These are phyloP conservation scores for Melitaea cinxia DNA, from an alignment of 1,140 invertebrate species.

Conservation along the genomic window DNA sequence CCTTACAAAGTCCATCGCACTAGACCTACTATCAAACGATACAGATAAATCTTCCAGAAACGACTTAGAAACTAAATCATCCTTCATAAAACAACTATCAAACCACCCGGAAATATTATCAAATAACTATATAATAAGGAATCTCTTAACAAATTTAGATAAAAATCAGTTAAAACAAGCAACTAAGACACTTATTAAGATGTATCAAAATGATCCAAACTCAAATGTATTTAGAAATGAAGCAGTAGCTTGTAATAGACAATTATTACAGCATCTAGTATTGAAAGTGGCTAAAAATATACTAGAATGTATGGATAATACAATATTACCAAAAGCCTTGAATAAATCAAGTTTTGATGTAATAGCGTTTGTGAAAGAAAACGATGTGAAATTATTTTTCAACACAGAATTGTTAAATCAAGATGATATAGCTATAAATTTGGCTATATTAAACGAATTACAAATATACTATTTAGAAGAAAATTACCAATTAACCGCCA, in stretches of 20 bases:
- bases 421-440: slow-evolving; percentile 43
- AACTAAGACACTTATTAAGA: slow-evolving; percentile 58
- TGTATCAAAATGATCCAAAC: slow-evolving; percentile 40
- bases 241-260: slow-evolving; percentile 50
- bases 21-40: slow-evolving; percentile 43
- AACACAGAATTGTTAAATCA: slow-evolving; percentile 42
- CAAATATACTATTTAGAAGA: slow-evolving; percentile 66
- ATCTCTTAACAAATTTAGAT: slow-evolving; percentile 58
- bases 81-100: slow-evolving; percentile 56
- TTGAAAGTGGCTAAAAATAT: slow-evolving; percentile 57
- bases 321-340: slow-evolving; percentile 54
- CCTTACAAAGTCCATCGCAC: slow-evolving; percentile 54
- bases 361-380: slow-evolving; percentile 47
- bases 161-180: slow-evolving; percentile 55
- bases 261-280: slow-evolving; percentile 51
- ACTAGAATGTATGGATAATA: slow-evolving; percentile 56
- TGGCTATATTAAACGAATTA: slow-evolving; percentile 58
- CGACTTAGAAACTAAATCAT: slow-evolving; percentile 45
- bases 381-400: slow-evolving; percentile 52
- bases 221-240: slow-evolving; percentile 45
- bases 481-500: slow-evolving; percentile 60
- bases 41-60: slow-evolving; percentile 33
- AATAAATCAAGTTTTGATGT: slow-evolving; percentile 57
- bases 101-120: slow-evolving; percentile 36
- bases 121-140: slow-evolving; percentile 48